Evolutionary conservation across 2,797 vertebrate species (phyloP), one percentile per base, ranked within the genome.

Genomic region (Sphenopsis melanotis): DNA sequence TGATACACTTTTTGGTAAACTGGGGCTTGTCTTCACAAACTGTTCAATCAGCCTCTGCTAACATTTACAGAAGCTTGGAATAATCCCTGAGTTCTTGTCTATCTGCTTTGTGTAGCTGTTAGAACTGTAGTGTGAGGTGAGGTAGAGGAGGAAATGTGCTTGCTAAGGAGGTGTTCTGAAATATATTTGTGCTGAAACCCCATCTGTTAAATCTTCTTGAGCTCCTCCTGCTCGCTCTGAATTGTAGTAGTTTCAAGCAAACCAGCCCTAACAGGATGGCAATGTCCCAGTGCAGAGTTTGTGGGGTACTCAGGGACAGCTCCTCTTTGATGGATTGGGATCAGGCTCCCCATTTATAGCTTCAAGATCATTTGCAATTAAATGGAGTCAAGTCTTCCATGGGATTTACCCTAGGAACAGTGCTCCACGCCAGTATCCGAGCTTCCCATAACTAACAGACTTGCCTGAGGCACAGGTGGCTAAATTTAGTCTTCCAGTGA

Each of bases 401-500:
- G 87, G 81, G 63, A 41, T 89, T 95, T 92, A 79, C 47, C 39
- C 39, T 72, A 52, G 64, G 66, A 93, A 52, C 70, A 19, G 55
- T 34, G 63, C 63, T 92, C 70, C 60, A 26, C 55, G 27, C 66
- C 36, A 55, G 41, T 29, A 52, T 74, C 79, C 0, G 3, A 90
- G 83, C 61, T 96, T 74, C 46, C 70, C 17, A 1, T 53, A 66
- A 66, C 78, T 41, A 87, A 39, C 46, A 85, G 82, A 64, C 59
- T 92, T 34, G 76, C 93, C 87, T 68, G 79, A 85, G 94, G 94
- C 91, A 85, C 63, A 70, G 87, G 89, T 91, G 82, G 91, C 89
- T 96, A 94, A 95, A 93, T 89, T 89, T 91, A 95, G 93, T 87
- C 53, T 91, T 74, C 34, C 44, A 78, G 76, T 10, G 12, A 83